Evolutionary conservation across 1,140 invertebrate species (phyloP).

Genomic region (Neotoxoptera formosana): DNA sequence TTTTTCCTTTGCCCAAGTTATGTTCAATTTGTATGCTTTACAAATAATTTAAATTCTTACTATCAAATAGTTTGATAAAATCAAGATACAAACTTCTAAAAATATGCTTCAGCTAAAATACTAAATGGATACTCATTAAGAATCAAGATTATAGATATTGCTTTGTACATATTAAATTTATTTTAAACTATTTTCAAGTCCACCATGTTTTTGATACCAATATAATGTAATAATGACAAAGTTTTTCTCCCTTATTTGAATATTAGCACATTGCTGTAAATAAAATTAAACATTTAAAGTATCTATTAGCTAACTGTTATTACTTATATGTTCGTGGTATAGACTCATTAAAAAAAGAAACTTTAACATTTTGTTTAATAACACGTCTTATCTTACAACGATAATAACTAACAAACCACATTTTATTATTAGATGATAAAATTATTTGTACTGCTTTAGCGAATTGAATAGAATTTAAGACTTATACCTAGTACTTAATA

Average conservation of each 20-base stretch:
- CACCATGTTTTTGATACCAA: neutral
- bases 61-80: constrained; percentile 27
- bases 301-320: neutral
- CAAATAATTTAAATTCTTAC: neutral
- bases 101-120: neutral
- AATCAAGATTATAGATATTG: neutral
- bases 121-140: neutral
- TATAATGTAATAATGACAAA: neutral
- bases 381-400: neutral
- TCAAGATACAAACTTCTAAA: neutral
- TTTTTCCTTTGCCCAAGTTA: neutral
- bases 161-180: neutral
- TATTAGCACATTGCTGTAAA: neutral
- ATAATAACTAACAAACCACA: neutral
- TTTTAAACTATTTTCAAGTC: neutral
- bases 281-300: neutral
- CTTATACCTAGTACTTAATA: too few species aligned
- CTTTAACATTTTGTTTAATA: too few species aligned
- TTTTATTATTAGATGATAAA: too few species aligned
- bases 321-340: neutral
- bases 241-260: neutral
- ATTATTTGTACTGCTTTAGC: neutral
- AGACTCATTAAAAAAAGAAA: neutral
- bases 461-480: neutral
- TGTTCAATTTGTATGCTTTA: neutral